Conservation (phyloP, 2,797 vertebrate genomes). For the Oryzias dopingdopingensis region DNA sequence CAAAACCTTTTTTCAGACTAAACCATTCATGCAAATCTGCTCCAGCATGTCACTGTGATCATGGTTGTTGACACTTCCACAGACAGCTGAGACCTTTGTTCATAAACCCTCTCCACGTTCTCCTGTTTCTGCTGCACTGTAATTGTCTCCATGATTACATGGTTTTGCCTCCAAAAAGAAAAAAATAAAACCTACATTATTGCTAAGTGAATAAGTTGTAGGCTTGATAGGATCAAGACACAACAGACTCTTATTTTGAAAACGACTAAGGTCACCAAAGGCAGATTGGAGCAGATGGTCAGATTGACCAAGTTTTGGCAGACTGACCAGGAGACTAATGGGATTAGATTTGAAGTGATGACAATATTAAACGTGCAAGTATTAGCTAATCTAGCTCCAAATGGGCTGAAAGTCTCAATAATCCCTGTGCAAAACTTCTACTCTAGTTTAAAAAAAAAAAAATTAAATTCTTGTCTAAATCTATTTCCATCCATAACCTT, state of each 20-base stretch:
- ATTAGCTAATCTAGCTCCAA: not conserved
- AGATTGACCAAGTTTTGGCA: slow-evolving; percentile 37
- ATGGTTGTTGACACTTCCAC: slow-evolving; percentile 30
- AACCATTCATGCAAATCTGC: too few relatives aligned
- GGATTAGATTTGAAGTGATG: slow-evolving; percentile 28
- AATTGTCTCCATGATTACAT: not conserved
- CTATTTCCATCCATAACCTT: not conserved
- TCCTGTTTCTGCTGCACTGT: slow-evolving; percentile 6
- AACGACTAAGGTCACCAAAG: slow-evolving; percentile 30
- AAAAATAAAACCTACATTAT: not conserved
- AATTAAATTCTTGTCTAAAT: not conserved
- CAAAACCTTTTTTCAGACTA: too few relatives aligned
- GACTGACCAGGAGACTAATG: slow-evolving; percentile 14
- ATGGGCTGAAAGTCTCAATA: fast-evolving
- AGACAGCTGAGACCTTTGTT: slow-evolving; percentile 5
- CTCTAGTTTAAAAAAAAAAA: not conserved
- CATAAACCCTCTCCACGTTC: not conserved
- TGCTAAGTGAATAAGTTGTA: not conserved
- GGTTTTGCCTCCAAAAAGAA: not conserved
- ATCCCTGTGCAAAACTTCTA: not conserved
- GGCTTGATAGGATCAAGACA: slow-evolving; percentile 4
- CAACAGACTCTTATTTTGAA: slow-evolving; percentile 1
- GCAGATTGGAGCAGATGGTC: slow-evolving; percentile 64
- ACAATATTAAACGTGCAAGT: not conserved
- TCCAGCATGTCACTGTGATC: too few relatives aligned